These are phyloP conservation scores for Megalonaias nervosa DNA, from an alignment of 1,140 invertebrate genomes.

Conservation along the genomic window DNA sequence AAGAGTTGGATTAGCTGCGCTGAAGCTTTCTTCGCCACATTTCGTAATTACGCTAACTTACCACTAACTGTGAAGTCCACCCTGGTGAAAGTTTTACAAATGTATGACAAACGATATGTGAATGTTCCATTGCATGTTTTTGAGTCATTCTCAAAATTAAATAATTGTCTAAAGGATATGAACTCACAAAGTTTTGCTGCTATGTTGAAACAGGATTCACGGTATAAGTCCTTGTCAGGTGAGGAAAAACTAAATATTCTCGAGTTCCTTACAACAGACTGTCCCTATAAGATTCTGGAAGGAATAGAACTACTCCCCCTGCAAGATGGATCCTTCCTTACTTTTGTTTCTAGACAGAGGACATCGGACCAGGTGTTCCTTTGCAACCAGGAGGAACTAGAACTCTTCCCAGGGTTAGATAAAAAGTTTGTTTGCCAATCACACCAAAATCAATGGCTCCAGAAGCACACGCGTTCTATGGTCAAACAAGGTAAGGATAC, in stretches of 20 bases:
- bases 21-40: constrained; percentile 22
- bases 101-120: no score
- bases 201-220: no score
- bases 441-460: not conserved
- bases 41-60: not conserved
- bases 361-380: not conserved
- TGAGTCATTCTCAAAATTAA: no score
- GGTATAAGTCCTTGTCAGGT: no score
- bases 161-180: no score
- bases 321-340: not conserved
- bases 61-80: no score
- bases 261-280: not conserved
- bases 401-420: not conserved
- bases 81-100: no score
- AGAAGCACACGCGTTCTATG: not conserved
- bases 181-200: no score
- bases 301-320: not conserved
- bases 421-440: not conserved
- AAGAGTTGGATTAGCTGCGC: constrained; percentile 13
- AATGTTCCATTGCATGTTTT: no score
- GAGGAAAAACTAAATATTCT: not conserved
- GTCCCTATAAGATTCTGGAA: not conserved
- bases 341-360: not conserved
- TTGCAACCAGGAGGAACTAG: not conserved
- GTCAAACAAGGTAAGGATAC: not conserved